These are phyloP conservation scores for Atopsyche davidsoni DNA, from an alignment of 1,140 invertebrate genomes.

Conservation along the genomic window DNA sequence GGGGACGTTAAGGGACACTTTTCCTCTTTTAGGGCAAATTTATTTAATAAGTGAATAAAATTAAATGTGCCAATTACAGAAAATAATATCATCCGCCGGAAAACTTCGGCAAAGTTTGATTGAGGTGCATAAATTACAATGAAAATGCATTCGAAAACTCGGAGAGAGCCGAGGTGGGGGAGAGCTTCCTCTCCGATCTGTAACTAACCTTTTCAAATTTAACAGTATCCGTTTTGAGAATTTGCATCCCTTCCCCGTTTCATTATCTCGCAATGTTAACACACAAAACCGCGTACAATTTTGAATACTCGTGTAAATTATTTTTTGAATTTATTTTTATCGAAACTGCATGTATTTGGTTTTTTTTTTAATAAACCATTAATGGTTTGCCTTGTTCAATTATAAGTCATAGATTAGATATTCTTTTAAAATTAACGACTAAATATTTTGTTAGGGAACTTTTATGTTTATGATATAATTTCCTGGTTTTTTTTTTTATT, in stretches of 20 bases:
- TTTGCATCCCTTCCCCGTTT: constrained; percentile 7
- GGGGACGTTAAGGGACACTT: too few relatives aligned
- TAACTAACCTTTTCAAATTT: background rate
- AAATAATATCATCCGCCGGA: background rate
- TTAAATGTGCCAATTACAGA: constrained; percentile 19
- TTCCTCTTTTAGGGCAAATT: too few relatives aligned
- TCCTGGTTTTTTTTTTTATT: too few relatives aligned
- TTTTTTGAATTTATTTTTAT: too few relatives aligned
- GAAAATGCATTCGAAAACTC: constrained; percentile 19
- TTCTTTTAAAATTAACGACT: too few relatives aligned
- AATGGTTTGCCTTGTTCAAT: too few relatives aligned
- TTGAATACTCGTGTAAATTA: too few relatives aligned
- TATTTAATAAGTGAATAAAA: constrained; percentile 5
- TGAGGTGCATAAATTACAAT: constrained; percentile 23
- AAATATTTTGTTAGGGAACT: too few relatives aligned
- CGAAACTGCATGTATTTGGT: too few relatives aligned
- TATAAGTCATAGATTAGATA: too few relatives aligned
- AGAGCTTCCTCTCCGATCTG: background rate
- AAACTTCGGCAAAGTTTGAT: constrained; percentile 12
- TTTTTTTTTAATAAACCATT: too few relatives aligned
- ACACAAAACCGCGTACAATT: background rate
- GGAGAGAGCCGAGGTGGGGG: background rate
- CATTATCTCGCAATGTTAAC: constrained; percentile 10
- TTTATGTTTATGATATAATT: too few relatives aligned
- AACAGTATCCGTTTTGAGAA: background rate